Base-by-base conservation (phyloP, 2,888 invertebrate species). In the Tubulanus polymorphus region DNA sequence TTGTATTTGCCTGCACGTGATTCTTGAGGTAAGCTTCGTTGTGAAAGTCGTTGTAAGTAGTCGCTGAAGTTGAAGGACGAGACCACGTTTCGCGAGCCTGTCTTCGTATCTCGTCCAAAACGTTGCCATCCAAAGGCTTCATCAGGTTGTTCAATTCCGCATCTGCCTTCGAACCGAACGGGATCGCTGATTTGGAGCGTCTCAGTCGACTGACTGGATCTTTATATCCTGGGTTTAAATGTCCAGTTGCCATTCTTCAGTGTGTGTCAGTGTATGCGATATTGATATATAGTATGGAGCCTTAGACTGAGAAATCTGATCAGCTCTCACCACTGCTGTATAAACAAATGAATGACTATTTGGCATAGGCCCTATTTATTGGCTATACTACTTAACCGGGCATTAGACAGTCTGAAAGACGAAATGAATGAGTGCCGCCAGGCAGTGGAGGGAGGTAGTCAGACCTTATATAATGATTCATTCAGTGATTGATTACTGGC, bases 191-290 rank as follows among this genome's bases (percentile, higher is more conserved):
- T 30, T 64, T 60, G 1, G 65, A 67, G 28, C 70, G 60, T 57
- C 61, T 61, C 10, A 72, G 54, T 32, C 62, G 58, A 27, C 70
- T 62, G 18, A 72, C 68, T 15, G 70, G 69, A 28, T 68, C 62
- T 25, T 69, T 71, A 62, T 68, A 74, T 3, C 73, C 73, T 1
- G 74, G 73, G 55, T 69, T 57, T 54, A 69, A 65, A 56, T 72
- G 72, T 23, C 70, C 72, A 2, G 73, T 71, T 3, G 73, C 65
- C 73, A 74, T 73, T 41, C 28, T 55, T n/a, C n/a, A n/a, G n/a
- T n/a, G n/a, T n/a, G n/a, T n/a, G n/a, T n/a, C n/a, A n/a, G n/a
- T n/a, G n/a, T n/a, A n/a, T n/a, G n/a, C n/a, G n/a, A n/a, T n/a
- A n/a, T n/a, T n/a, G n/a, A n/a, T n/a, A n/a, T n/a, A n/a, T n/a